A percentile compares a stretch with the other conserved stretches of the same genome.
These are phyloP conservation scores for Nibea albiflora DNA, from an alignment of 2,113 vertebrate species.

Conservation along the genomic window DNA sequence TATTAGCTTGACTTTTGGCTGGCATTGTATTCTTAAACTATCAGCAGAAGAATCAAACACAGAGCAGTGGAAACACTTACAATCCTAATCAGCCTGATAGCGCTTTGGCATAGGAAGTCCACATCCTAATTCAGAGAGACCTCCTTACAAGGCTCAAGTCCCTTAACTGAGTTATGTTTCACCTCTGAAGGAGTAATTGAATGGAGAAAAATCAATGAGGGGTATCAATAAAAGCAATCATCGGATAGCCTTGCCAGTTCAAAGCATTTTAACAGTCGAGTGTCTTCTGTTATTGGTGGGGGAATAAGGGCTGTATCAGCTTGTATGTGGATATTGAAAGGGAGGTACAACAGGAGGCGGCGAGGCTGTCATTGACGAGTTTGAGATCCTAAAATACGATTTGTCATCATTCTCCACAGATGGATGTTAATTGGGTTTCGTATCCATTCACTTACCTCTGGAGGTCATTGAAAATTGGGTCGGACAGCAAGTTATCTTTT, in stretches of 20 bases:
- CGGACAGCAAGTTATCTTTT: constrained; percentile 53
- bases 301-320: constrained; percentile 45
- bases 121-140: constrained; percentile 70
- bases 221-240: constrained; percentile 73
- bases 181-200: constrained; percentile 70
- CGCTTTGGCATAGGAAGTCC: constrained; percentile 63
- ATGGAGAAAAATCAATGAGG: constrained; percentile 74
- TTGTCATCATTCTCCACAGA: constrained; percentile 64
- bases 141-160: constrained; percentile 63
- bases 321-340: constrained; percentile 53
- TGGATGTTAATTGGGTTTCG: constrained; percentile 67
- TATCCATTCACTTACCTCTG: constrained; percentile 54
- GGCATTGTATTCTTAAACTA: constrained; percentile 47
- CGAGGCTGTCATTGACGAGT: constrained; percentile 35
- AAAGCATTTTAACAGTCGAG: constrained; percentile 62
- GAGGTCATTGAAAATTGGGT: constrained; percentile 67
- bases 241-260: constrained; percentile 57
- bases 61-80: constrained; percentile 53
- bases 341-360: constrained; percentile 23
- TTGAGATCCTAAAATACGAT: constrained; percentile 54
- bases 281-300: constrained; percentile 42
- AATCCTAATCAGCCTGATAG: constrained; percentile 74
- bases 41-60: constrained; percentile 59
- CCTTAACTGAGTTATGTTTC: constrained; percentile 75
- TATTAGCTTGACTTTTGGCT: constrained; percentile 63